Conservation (phyloP, 2,113 vertebrate genomes). For the Struthio camelus region DNA sequence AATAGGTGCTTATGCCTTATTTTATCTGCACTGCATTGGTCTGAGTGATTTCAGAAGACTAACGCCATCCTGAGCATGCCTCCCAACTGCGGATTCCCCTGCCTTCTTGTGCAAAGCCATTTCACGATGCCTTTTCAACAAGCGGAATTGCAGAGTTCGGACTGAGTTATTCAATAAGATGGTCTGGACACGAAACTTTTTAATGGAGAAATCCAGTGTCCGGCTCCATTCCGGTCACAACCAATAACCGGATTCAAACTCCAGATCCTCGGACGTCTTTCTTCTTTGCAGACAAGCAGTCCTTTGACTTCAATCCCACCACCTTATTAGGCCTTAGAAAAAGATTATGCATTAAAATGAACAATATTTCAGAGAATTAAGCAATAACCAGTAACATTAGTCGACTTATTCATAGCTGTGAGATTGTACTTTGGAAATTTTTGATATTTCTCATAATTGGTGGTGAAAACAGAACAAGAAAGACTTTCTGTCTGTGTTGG, state of each 20-base stretch:
- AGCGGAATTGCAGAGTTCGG: background rate
- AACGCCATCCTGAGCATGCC: background rate
- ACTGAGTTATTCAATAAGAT: background rate
- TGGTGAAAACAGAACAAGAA: background rate
- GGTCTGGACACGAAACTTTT: background rate
- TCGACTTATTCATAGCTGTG: background rate
- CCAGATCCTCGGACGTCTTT: background rate
- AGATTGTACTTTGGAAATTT: background rate
- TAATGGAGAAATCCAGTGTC: background rate
- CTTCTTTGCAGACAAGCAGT: background rate
- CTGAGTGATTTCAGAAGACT: background rate
- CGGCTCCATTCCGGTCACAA: background rate
- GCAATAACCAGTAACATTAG: background rate
- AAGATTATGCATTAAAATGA: background rate
- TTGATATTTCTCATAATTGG: background rate
- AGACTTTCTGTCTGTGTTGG: rapidly evolving
- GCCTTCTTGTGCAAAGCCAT: background rate
- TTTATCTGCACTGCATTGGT: background rate
- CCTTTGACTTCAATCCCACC: background rate
- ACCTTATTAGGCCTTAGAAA: background rate
- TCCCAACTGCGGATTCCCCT: background rate
- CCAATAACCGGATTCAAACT: background rate
- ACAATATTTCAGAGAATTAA: background rate
- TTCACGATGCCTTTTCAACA: background rate
- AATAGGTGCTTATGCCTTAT: background rate